A percentile compares a stretch with the other conserved stretches of the same genome.
Conservation (phyloP, 1,140 invertebrate species). For the Caenorhabditis inopinata region DNA sequence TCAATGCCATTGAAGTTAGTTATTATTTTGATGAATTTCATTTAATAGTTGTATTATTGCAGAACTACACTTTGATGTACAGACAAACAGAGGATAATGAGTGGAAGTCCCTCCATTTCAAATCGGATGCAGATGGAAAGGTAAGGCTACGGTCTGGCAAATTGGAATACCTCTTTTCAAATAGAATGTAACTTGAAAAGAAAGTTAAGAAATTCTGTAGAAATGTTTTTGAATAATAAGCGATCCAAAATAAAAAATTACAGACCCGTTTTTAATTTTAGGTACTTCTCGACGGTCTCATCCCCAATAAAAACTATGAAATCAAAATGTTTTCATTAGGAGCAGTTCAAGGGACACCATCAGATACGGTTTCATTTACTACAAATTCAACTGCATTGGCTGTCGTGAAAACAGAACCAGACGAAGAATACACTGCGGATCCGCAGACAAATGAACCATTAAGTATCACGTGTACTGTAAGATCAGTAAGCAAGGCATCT, state of each 20-base stretch:
- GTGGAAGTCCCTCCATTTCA: background rate
- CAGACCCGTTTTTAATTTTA: too few relatives aligned
- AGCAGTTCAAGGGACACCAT: background rate
- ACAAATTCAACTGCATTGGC: background rate
- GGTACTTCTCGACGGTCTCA: conserved; percentile 22
- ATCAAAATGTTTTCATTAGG: background rate
- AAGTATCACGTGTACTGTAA: background rate
- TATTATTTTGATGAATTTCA: too few relatives aligned
- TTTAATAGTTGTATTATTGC: background rate
- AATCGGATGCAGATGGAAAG: conserved; percentile 14
- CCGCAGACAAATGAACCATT: conserved; percentile 21
- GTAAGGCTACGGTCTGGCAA: background rate
- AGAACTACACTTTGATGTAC: conserved; percentile 37
- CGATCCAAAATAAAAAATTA: too few relatives aligned
- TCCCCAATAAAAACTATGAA: background rate
- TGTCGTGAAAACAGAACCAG: background rate
- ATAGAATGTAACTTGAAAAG: too few relatives aligned
- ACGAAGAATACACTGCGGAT: conserved; percentile 2
- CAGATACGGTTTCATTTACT: background rate
- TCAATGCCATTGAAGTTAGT: background rate
- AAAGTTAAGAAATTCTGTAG: too few relatives aligned
- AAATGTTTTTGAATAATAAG: too few relatives aligned
- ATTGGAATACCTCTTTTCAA: too few relatives aligned
- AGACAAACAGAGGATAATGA: background rate
- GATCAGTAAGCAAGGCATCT: background rate